These are phyloP conservation scores for Drosophila navojoa DNA, from an alignment of 1,140 invertebrate species.

Conservation along the genomic window DNA sequence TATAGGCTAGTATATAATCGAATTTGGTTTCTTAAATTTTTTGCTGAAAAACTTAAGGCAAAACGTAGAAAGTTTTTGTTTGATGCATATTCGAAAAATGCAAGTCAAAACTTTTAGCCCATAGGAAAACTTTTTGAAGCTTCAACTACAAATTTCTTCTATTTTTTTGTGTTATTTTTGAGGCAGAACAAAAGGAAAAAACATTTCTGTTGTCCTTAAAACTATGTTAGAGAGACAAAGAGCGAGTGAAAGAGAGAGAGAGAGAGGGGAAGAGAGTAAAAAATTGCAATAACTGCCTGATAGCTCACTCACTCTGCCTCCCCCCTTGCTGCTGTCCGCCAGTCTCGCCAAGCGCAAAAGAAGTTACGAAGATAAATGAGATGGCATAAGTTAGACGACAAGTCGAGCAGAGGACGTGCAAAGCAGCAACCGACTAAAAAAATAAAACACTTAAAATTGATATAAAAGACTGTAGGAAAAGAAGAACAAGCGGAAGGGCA, in stretches of 20 bases:
- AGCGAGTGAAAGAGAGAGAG: background rate
- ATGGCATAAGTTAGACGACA: slow-evolving; percentile 81
- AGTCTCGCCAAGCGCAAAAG: slow-evolving; percentile 9
- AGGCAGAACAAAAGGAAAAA: background rate
- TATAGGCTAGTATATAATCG: no score
- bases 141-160: background rate
- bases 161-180: no score
- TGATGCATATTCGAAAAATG: background rate
- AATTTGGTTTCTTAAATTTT: no score
- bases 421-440: slow-evolving; percentile 34
- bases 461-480: slow-evolving; percentile 50
- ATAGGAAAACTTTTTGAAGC: slow-evolving; percentile 2
- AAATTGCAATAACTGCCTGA: slow-evolving; percentile 68
- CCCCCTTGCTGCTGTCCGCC: no score
- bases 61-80: background rate
- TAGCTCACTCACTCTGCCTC: background rate
- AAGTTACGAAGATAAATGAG: slow-evolving; percentile 81
- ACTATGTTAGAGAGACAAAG: slow-evolving; percentile 18
- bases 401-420: slow-evolving; percentile 62
- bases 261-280: slow-evolving; percentile 1
- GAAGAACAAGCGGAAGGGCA: background rate
- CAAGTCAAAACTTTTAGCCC: background rate
- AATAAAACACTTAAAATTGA: slow-evolving; percentile 67
- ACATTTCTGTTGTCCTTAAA: slow-evolving; percentile 23
- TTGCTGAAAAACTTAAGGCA: no score